phyloP scores from a whole-genome alignment of 2,113 vertebrate genomes.

The Prinia subflava region DNA sequence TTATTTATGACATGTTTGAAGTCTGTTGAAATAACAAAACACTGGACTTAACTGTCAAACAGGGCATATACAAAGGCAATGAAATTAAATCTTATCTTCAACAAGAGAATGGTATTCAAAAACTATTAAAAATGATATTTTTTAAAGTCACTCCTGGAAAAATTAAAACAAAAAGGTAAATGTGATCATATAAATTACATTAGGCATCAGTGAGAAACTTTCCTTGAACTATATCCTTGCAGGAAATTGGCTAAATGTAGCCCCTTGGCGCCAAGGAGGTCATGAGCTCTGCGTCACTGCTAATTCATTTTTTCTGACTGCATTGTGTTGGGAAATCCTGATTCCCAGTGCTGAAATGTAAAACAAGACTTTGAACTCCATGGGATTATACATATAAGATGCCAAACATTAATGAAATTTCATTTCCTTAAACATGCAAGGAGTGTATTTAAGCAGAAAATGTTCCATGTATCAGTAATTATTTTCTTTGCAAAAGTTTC shows the following conservation, averaged over 20 bases:
- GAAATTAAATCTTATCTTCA: neutral
- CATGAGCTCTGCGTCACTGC: constrained; percentile 46
- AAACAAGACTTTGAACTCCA: constrained; percentile 38
- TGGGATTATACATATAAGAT: neutral
- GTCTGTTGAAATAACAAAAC: constrained; percentile 74
- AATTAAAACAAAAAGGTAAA: constrained; percentile 1
- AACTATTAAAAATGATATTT: neutral
- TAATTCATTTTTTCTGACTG: neutral
- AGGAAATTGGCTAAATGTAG: constrained; percentile 64
- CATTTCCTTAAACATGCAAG: neutral
- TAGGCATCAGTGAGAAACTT: constrained; percentile 41
- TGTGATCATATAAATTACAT: constrained; percentile 14
- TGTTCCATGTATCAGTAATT: neutral
- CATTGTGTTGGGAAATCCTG: constrained; percentile 47
- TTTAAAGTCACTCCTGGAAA: neutral
- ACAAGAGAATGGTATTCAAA: neutral
- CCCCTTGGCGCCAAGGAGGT: constrained; percentile 48
- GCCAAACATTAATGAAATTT: neutral
- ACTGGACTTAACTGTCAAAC: neutral
- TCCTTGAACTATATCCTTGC: constrained; percentile 53
- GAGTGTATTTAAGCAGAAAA: neutral
- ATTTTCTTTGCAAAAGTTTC: neutral
- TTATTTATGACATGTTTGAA: constrained; percentile 72
- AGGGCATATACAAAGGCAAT: constrained; percentile 2
- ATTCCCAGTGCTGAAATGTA: constrained; percentile 5